Evolutionary conservation across 1,140 invertebrate genomes (phyloP).

Genomic region (Oedothorax gibbosus): DNA sequence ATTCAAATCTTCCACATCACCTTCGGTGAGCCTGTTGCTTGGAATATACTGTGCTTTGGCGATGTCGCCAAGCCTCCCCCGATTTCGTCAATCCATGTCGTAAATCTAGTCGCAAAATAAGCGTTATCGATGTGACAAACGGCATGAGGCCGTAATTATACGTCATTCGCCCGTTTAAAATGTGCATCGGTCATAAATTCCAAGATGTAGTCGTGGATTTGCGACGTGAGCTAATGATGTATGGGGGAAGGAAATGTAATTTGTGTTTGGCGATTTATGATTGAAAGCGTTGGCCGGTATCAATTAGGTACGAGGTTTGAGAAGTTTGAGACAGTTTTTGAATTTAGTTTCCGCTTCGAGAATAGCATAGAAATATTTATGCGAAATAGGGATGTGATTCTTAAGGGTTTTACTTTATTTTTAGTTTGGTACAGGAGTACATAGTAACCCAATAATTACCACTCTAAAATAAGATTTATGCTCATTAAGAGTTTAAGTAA

Average conservation of each 20-base stretch:
- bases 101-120: constrained; percentile 14
- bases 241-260: constrained; percentile 29
- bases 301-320: constrained; percentile 4
- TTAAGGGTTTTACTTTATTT: too few species aligned
- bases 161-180: constrained; percentile 27
- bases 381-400: too few species aligned
- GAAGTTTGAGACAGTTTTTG: too few species aligned
- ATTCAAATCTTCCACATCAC: background rate
- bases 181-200: constrained; percentile 31
- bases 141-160: constrained; percentile 36
- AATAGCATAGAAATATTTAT: too few species aligned
- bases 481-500: too few species aligned
- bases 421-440: too few species aligned
- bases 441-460: too few species aligned
- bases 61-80: too few species aligned
- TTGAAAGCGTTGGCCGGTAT: constrained; percentile 10
- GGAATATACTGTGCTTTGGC: background rate
- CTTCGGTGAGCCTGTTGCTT: constrained; percentile 3
- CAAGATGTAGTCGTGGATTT: constrained; percentile 14
- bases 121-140: constrained; percentile 45
- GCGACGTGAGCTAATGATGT: constrained; percentile 33
- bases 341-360: too few species aligned
- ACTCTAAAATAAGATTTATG: too few species aligned
- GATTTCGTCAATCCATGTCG: background rate
- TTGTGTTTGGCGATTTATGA: constrained; percentile 36